These are phyloP conservation scores for Eciton burchellii DNA, from an alignment of 1,140 invertebrate genomes.

Conservation along the genomic window DNA sequence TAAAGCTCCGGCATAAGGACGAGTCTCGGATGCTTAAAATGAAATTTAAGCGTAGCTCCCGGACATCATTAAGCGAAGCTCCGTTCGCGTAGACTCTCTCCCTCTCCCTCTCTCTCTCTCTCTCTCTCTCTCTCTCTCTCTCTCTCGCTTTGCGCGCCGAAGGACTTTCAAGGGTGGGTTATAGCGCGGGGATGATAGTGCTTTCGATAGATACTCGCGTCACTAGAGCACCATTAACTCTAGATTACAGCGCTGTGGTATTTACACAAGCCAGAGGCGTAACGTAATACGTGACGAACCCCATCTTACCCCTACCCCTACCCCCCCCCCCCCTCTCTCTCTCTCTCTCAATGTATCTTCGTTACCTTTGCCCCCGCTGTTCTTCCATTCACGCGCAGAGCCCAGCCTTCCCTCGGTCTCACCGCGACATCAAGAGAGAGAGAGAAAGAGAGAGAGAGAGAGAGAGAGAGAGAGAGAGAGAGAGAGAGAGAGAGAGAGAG, in stretches of 20 bases:
- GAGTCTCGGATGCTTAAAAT: slow-evolving; percentile 39
- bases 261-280: slow-evolving; percentile 78
- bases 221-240: slow-evolving; percentile 80
- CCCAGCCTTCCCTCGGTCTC: not conserved
- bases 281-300: slow-evolving; percentile 75
- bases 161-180: slow-evolving; percentile 58
- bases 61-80: slow-evolving; percentile 61
- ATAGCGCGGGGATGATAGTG: slow-evolving; percentile 37
- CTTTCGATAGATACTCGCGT: slow-evolving; percentile 71
- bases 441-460: not conserved
- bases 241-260: slow-evolving; percentile 80
- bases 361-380: not conserved
- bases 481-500: slow-evolving; percentile 5
- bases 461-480: slow-evolving; percentile 9
- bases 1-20: slow-evolving; percentile 23
- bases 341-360: no score
- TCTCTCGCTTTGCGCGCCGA: slow-evolving; percentile 52
- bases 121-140: no score
- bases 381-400: not conserved
- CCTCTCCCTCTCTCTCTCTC: no score
- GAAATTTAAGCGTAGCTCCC: slow-evolving; percentile 59
- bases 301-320: slow-evolving; percentile 51
- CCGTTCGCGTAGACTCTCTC: slow-evolving; percentile 37
- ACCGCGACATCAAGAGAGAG: no score
- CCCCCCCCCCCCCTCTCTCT: not conserved